A percentile compares a stretch with the other conserved stretches of the same genome.
phyloP scores from a whole-genome alignment of 1,140 invertebrate genomes.

The Drosophila malerkotliana region DNA sequence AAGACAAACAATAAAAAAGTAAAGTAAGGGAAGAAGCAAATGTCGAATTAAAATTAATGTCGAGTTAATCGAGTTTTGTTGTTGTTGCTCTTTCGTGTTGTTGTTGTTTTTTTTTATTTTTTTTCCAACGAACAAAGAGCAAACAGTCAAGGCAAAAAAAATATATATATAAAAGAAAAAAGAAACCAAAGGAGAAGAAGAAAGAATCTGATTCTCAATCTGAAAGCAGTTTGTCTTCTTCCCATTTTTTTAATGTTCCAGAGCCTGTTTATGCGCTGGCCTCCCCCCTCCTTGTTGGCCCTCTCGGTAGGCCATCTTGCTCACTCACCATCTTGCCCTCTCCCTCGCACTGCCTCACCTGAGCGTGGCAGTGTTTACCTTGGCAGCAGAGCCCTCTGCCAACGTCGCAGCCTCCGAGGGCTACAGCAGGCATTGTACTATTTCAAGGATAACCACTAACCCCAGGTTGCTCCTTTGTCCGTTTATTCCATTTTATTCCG shows the following conservation, averaged over 20 bases:
- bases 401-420: conserved; percentile 57
- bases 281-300: conserved; percentile 16
- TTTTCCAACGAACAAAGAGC: conserved; percentile 53
- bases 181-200: conserved; percentile 21
- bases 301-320: conserved; percentile 1
- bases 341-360: conserved; percentile 44
- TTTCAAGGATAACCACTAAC: conserved; percentile 80
- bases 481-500: background rate
- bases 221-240: conserved; percentile 81
- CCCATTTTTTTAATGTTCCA: conserved; percentile 45
- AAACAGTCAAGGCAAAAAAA: conserved; percentile 14
- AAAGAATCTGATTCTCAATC: conserved; percentile 73
- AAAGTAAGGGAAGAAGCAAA: conserved; percentile 43
- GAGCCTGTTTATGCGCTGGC: conserved; percentile 58
- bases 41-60: conserved; percentile 83
- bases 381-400: conserved; percentile 37
- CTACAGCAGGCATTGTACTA: conserved; percentile 75
- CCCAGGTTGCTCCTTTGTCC: conserved; percentile 40
- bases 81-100: conserved; percentile 53
- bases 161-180: conserved; percentile 9
- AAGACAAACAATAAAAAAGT: conserved; percentile 39
- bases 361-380: conserved; percentile 53
- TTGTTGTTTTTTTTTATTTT: conserved; percentile 34
- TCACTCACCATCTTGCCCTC: conserved; percentile 26
- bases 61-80: conserved; percentile 82